A percentile compares a stretch with the other conserved stretches of the same genome.
Evolutionary conservation across 1,140 invertebrate species (phyloP).

Genomic region (Drosophila bocqueti): DNA sequence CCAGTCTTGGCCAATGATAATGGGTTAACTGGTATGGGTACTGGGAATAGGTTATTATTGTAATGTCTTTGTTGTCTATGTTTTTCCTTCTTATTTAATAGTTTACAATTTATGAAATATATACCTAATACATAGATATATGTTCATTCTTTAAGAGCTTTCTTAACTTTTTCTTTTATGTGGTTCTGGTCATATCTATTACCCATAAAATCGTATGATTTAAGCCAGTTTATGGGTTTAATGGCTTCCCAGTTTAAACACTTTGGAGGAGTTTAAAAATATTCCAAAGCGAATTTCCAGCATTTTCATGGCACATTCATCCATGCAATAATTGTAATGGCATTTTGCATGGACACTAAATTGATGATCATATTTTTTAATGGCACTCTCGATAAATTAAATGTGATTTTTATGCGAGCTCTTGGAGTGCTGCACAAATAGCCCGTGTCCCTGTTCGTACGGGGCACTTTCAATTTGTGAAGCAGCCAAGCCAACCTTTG

Average conservation of each 20-base stretch:
- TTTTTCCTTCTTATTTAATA: background rate
- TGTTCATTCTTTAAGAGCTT: background rate
- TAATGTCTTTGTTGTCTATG: constrained; percentile 1
- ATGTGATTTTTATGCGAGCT: constrained; percentile 57
- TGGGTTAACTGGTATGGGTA: background rate
- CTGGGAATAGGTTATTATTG: background rate
- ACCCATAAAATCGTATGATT: constrained; percentile 8
- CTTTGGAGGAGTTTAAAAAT: background rate
- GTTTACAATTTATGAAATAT: background rate
- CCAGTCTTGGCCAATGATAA: constrained; percentile 5
- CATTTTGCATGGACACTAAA: constrained; percentile 51
- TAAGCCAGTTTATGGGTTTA: constrained; percentile 10
- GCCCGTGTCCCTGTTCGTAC: constrained; percentile 15
- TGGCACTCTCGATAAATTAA: constrained; percentile 62
- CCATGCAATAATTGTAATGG: constrained; percentile 47
- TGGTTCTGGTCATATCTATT: constrained; percentile 1
- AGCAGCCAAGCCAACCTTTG: constrained; percentile 50
- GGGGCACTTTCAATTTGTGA: constrained; percentile 41
- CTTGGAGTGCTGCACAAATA: constrained; percentile 43
- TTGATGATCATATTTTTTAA: constrained; percentile 61
- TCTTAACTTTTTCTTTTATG: background rate
- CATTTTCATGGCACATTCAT: constrained; percentile 3
- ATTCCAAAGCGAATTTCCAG: background rate
- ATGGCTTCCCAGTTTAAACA: background rate
- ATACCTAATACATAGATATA: background rate